phyloP scores from a whole-genome alignment of 2,888 invertebrate species.

The Spilarctia lutea region DNA sequence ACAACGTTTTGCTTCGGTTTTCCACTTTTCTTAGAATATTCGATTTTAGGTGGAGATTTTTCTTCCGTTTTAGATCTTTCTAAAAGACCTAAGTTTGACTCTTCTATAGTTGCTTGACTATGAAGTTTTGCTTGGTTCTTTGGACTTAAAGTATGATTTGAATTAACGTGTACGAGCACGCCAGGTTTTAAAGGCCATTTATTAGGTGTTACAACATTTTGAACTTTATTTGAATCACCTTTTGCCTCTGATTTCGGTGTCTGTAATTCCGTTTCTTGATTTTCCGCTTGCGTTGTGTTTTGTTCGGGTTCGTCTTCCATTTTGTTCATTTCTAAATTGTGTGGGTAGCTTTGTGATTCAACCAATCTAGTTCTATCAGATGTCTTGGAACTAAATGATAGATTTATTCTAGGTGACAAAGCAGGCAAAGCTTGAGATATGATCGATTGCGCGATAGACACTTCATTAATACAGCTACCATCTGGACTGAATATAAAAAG shows the following conservation, averaged over 20 bases:
- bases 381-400: slow-evolving; percentile 81
- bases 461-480: slow-evolving; percentile 84
- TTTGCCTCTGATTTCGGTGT: slow-evolving; percentile 65
- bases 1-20: slow-evolving; percentile 75
- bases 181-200: slow-evolving; percentile 96
- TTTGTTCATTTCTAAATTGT: slow-evolving; percentile 74
- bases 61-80: slow-evolving; percentile 70
- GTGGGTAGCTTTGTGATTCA: slow-evolving; percentile 58
- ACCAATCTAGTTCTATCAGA: slow-evolving; percentile 82
- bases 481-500: slow-evolving; percentile 74
- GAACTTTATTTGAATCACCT: slow-evolving; percentile 63
- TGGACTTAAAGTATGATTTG: slow-evolving; percentile 90
- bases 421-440: slow-evolving; percentile 85
- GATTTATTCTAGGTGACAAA: slow-evolving; percentile 77
- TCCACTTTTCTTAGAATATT: slow-evolving; percentile 76
- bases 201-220: slow-evolving; percentile 83
- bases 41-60: slow-evolving; percentile 62
- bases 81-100: slow-evolving; percentile 75
- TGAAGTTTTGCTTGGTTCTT: slow-evolving; percentile 81
- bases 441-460: slow-evolving; percentile 85
- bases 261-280: slow-evolving; percentile 57
- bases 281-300: slow-evolving; percentile 62
- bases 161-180: slow-evolving; percentile 95
- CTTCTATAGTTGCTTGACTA: slow-evolving; percentile 60
- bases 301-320: slow-evolving; percentile 71